Evolutionary conservation across 2,888 invertebrate species (phyloP).

Genomic region (Leptinotarsa rubiginosa): DNA sequence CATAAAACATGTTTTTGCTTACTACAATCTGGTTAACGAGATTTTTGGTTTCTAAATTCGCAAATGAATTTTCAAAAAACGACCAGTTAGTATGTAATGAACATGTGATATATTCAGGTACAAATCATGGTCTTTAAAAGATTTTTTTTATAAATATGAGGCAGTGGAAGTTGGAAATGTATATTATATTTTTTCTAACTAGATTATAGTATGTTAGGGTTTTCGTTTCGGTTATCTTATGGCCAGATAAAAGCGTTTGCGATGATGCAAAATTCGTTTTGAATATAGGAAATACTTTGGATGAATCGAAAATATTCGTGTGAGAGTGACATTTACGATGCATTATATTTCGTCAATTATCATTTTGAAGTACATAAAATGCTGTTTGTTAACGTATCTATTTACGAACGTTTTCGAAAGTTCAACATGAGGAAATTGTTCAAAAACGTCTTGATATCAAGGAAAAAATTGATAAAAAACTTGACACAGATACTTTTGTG

Average conservation of each 20-base stretch:
- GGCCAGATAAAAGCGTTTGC: not conserved
- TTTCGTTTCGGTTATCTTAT: slow-evolving; percentile 22
- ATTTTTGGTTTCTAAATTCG: slow-evolving; percentile 35
- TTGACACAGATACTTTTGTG: too few species aligned
- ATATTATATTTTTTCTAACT: slow-evolving; percentile 44
- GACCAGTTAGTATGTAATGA: slow-evolving; percentile 42
- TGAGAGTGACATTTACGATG: not conserved
- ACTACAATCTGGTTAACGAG: slow-evolving; percentile 38
- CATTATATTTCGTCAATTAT: not conserved
- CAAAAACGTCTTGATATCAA: too few species aligned
- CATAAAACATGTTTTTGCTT: slow-evolving; percentile 41
- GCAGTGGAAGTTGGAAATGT: slow-evolving; percentile 48
- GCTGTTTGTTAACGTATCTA: too few species aligned
- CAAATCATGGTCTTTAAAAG: slow-evolving; percentile 45
- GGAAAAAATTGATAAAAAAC: too few species aligned
- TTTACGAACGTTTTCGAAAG: too few species aligned
- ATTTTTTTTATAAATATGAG: slow-evolving; percentile 36
- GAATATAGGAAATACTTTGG: too few species aligned
- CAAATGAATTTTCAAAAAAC: slow-evolving; percentile 23
- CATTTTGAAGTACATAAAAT: too few species aligned
- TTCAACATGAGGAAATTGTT: too few species aligned
- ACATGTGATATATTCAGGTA: slow-evolving; percentile 47
- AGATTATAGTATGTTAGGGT: slow-evolving; percentile 29
- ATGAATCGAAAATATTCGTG: too few species aligned
- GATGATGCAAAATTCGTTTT: too few species aligned